Evolutionary conservation across 2,113 vertebrate species (phyloP).

Genomic region (Brachyhypopomus gauderio): DNA sequence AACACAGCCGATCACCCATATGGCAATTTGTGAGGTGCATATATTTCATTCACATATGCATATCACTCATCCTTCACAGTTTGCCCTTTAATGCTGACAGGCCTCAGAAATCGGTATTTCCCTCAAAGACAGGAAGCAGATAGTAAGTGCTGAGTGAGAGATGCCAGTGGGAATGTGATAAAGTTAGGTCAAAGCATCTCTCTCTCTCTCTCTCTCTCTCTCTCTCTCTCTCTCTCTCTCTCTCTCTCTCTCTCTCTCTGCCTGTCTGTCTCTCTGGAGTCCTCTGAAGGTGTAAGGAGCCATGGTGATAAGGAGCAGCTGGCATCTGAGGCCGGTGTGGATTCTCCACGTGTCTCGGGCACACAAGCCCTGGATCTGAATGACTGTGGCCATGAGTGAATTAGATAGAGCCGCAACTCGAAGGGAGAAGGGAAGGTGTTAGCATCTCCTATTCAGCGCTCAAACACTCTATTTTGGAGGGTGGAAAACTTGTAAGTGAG

Average conservation of each 20-base stretch:
- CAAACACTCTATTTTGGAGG: slow-evolving; percentile 13
- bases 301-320: slow-evolving; percentile 32
- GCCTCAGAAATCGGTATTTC: slow-evolving; percentile 26
- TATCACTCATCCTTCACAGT: slow-evolving; percentile 29
- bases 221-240: background rate
- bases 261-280: background rate
- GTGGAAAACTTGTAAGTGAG: background rate
- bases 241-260: background rate
- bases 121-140: slow-evolving; percentile 25
- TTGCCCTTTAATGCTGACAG: slow-evolving; percentile 29
- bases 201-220: background rate
- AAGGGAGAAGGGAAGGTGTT: slow-evolving; percentile 19
- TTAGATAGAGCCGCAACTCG: slow-evolving; percentile 40
- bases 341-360: background rate
- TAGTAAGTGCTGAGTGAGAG: slow-evolving; percentile 16
- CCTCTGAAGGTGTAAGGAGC: slow-evolving; percentile 8
- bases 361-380: slow-evolving; percentile 22
- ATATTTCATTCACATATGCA: slow-evolving; percentile 19
- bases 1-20: slow-evolving; percentile 8
- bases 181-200: slow-evolving; percentile 34
- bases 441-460: slow-evolving; percentile 9
- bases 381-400: slow-evolving; percentile 39
- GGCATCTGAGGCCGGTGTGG: background rate
- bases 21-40: background rate
- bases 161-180: slow-evolving; percentile 41